phyloP scores from a whole-genome alignment of 2,797 vertebrate species.

The Cephalopachus bancanus region DNA sequence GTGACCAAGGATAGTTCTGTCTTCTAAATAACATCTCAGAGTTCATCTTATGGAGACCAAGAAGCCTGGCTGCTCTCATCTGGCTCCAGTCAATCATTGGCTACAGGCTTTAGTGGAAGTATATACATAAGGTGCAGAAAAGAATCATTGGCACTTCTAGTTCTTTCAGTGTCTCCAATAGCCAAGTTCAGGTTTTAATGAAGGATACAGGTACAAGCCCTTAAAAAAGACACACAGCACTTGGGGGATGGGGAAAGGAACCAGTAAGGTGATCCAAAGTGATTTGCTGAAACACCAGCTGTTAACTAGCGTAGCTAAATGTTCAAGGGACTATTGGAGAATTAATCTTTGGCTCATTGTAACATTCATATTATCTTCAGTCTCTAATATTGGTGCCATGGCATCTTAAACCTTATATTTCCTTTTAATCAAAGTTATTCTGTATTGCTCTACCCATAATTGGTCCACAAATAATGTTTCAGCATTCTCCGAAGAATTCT shows the following conservation, averaged over 20 bases:
- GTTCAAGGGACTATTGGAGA: background rate
- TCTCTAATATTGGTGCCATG: background rate
- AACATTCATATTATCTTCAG: background rate
- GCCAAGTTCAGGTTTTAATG: background rate
- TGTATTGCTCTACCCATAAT: background rate
- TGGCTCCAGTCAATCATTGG: background rate
- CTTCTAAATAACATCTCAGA: background rate
- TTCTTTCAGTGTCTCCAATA: background rate
- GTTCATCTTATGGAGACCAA: background rate
- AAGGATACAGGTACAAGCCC: background rate
- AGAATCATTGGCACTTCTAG: background rate
- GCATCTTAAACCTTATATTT: background rate
- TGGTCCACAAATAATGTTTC: background rate
- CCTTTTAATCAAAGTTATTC: constrained; percentile 29
- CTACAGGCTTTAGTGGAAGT: background rate
- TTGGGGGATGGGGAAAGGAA: background rate
- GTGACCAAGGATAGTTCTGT: background rate
- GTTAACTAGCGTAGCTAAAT: background rate
- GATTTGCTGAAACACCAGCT: background rate
- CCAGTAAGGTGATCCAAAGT: background rate
- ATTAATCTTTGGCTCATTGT: background rate
- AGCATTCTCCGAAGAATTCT: background rate
- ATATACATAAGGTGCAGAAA: background rate
- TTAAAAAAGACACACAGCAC: background rate
- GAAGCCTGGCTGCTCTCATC: background rate